Evolutionary conservation across 2,113 vertebrate species (phyloP).

Genomic region (Anarrhichthys ocellatus): DNA sequence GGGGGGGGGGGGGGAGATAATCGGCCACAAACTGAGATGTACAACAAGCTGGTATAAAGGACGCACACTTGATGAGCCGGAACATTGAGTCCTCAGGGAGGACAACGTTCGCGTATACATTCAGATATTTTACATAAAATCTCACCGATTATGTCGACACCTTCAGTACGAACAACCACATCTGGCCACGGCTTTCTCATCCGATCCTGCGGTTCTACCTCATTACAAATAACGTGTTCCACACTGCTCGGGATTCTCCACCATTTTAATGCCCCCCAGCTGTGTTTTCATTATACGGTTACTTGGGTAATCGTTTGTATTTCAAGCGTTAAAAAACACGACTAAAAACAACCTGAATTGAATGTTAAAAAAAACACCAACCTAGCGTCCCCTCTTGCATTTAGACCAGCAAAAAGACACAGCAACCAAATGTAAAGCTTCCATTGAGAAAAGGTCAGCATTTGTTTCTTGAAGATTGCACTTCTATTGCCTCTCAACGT

Average conservation of each 20-base stretch:
- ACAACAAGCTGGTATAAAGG: conserved; percentile 16
- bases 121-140: conserved; percentile 44
- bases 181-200: not conserved
- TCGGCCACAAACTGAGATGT: conserved; percentile 26
- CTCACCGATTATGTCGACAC: not conserved
- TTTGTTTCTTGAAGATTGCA: not conserved
- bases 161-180: conserved; percentile 2
- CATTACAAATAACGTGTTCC: not conserved
- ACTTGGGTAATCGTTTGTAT: not conserved
- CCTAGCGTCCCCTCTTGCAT: not conserved
- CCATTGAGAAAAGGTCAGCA: not conserved
- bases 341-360: not conserved
- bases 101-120: not conserved
- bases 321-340: not conserved
- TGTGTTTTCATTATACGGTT: conserved; percentile 11
- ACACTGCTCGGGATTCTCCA: not conserved
- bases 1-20: not conserved
- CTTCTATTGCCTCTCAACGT: too few relatives aligned
- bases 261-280: conserved; percentile 17
- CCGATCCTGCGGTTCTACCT: not conserved
- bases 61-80: conserved; percentile 44
- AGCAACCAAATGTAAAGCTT: not conserved
- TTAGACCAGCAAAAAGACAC: not conserved
- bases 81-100: conserved; percentile 44
- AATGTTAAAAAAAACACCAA: conserved; percentile 10